Evolutionary conservation across 35 echinoderm and acorn worm species (phyloP).

Genomic region (Stichopus chloronotus): DNA sequence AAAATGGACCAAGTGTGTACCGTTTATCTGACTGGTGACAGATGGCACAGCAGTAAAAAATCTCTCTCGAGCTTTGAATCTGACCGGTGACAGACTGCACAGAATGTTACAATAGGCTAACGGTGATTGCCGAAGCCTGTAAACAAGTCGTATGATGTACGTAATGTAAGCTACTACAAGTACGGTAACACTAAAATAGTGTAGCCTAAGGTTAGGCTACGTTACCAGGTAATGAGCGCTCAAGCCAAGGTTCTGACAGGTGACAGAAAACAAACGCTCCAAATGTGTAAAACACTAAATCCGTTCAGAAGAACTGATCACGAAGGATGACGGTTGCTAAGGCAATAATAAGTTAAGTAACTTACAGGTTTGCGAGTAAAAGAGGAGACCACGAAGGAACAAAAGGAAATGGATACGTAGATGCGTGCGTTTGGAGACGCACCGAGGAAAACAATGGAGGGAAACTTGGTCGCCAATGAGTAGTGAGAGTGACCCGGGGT

Average conservation of each 20-base stretch:
- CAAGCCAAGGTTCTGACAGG: neutral
- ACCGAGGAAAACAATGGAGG: constrained; percentile 22
- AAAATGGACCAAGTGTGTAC: neutral
- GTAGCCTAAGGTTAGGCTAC: neutral
- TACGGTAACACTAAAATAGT: neutral
- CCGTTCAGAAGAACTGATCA: neutral
- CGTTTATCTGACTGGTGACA: constrained; percentile 6
- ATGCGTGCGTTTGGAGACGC: neutral
- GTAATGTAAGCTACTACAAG: neutral
- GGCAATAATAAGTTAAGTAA: neutral
- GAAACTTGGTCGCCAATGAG: neutral
- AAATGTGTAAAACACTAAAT: neutral
- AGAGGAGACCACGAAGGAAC: constrained; percentile 8
- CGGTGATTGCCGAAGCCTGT: neutral
- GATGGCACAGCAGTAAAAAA: neutral
- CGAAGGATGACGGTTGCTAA: neutral
- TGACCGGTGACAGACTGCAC: constrained; percentile 11
- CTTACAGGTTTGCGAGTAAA: neutral
- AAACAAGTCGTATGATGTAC: neutral
- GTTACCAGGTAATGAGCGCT: neutral
- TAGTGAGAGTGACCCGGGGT: neutral
- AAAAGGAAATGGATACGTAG: neutral
- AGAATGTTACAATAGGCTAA: neutral
- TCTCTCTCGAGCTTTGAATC: neutral
- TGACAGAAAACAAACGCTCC: neutral